These are phyloP conservation scores for Tyto alba DNA, from an alignment of 2,113 vertebrate species.

Conservation along the genomic window DNA sequence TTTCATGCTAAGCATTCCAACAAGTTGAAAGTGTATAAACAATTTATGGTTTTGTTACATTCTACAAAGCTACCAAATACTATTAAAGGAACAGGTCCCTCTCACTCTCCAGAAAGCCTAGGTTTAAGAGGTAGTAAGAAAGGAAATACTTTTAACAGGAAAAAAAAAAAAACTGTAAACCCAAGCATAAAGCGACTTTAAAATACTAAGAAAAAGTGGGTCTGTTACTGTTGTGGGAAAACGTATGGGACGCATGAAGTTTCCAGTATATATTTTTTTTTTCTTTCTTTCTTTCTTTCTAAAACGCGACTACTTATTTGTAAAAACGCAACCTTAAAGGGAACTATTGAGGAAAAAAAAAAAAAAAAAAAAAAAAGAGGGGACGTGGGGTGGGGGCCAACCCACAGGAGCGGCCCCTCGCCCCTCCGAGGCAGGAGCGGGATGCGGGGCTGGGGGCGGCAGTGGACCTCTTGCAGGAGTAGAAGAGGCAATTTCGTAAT, in stretches of 20 bases:
- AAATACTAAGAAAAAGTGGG: neutral
- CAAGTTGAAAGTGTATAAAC: neutral
- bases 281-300: too few species aligned
- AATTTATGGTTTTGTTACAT: neutral
- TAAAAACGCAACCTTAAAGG: neutral
- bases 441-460: neutral
- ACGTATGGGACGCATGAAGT: neutral
- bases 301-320: neutral
- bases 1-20: neutral
- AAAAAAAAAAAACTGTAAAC: neutral
- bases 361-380: accelerated
- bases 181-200: neutral
- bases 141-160: neutral
- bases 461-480: neutral
- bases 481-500: neutral
- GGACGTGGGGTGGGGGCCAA: neutral
- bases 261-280: neutral
- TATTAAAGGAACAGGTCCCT: neutral
- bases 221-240: neutral
- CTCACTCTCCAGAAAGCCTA: neutral
- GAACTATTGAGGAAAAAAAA: neutral
- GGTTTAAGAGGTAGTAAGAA: neutral
- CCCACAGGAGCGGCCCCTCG: neutral
- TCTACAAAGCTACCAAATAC: neutral
- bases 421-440: neutral